Percentiles rank a stretch among this genome's conserved stretches.
These are phyloP conservation scores for Xanthia icteritia DNA, from an alignment of 2,888 invertebrate species.

Conservation along the genomic window DNA sequence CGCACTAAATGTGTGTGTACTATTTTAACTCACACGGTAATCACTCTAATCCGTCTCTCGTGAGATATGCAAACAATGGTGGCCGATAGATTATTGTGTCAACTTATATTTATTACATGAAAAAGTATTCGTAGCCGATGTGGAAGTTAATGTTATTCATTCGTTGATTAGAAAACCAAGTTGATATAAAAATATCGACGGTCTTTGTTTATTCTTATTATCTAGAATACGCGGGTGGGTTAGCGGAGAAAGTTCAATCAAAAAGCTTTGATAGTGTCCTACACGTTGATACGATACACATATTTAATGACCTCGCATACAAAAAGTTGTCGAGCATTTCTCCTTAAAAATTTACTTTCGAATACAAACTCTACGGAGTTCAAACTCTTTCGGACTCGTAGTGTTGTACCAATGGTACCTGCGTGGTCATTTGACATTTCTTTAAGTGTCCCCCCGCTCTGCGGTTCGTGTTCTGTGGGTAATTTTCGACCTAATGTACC, in stretches of 20 bases:
- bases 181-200: slow-evolving; percentile 19
- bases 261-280: slow-evolving; percentile 23
- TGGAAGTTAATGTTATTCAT: slow-evolving; percentile 20
- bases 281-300: slow-evolving; percentile 15
- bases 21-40: slow-evolving; percentile 61
- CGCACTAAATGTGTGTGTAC: slow-evolving; percentile 51
- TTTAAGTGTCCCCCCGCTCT: slow-evolving; percentile 34
- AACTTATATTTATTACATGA: slow-evolving; percentile 50
- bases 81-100: slow-evolving; percentile 62
- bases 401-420: slow-evolving; percentile 19
- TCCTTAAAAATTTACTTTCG: slow-evolving; percentile 37
- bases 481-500: slow-evolving; percentile 69
- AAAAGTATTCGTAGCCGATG: slow-evolving; percentile 42
- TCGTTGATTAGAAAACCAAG: slow-evolving; percentile 32
- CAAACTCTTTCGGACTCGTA: background rate
- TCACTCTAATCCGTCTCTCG: slow-evolving; percentile 63
- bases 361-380: background rate
- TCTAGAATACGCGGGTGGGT: slow-evolving; percentile 20
- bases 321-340: slow-evolving; percentile 34
- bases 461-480: slow-evolving; percentile 62
- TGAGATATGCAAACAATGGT: slow-evolving; percentile 67
- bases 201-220: slow-evolving; percentile 37
- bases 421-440: slow-evolving; percentile 60
- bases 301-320: slow-evolving; percentile 3
- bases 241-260: slow-evolving; percentile 42